Base-by-base conservation (phyloP, 2,797 vertebrate genomes). In the Diglossa cyanea region DNA sequence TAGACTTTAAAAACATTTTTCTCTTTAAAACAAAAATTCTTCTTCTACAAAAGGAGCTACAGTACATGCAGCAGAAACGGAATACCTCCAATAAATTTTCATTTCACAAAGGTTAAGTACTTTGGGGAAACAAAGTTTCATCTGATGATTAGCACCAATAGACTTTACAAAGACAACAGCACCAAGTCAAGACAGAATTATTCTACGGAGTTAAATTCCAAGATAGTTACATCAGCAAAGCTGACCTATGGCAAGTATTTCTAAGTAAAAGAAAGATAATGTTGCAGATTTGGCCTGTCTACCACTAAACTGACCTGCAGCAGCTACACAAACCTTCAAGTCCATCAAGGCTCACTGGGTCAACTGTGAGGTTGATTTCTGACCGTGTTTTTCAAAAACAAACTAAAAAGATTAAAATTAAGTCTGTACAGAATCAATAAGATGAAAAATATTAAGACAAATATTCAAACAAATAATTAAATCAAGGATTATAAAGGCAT, bases 11-110 rank as follows among this genome's bases (percentile, higher is more conserved):
- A 80, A 6, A 44, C 1, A 30, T 39, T 65, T 85, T 79, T 62
- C 3, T 50, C 8, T 63, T 48, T 26, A 4, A 5, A 20, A 72
- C n/a, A n/a, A 13, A 13, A 25, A 6, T 3, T 44, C 0, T 13
- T 79, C 31, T 51, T 63, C 30, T 26, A 47, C 6, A 70, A 35
- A 67, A 86, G 17, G 6, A 85, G 12, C 42, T 80, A 66, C 11
- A 65, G 45, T 18, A 47, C 11, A 13, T 17, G 37, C 10, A 78
- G 37, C 37, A 82, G 30, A 67, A 79, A 30, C 19, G 61, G 40
- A 70, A 1, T 1, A 71, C 20, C 18, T 61, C 50, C 8, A 57
- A 65, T 7, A 37, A 74, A 45, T 57, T 47, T 23, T 45, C 10
- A 21, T 40, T 89, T 88, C 57, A 47, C 21, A 50, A 76, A 57